Evolutionary conservation across 1,140 invertebrate genomes (phyloP), one percentile per base, ranked within the genome.

Genomic region (Drosophila virilis): DNA sequence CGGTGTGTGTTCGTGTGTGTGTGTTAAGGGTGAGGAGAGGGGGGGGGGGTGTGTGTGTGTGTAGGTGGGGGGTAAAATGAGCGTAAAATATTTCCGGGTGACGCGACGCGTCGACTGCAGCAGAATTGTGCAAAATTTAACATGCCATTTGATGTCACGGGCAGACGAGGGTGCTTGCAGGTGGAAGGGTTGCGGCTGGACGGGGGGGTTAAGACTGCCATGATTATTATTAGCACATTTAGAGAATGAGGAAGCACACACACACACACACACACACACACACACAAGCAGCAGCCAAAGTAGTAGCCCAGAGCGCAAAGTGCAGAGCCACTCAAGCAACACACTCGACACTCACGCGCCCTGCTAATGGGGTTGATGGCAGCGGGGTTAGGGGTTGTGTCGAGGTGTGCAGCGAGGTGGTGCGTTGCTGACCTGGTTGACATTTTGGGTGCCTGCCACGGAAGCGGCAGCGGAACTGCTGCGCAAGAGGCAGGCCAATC

Each of bases 191-290:
- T 9, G 8, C 7, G 28, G n/a, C 28, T 9, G 8, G 40, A 5
- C 22, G 6, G 22, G 61, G 9, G 8, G 55, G 35, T 12, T 13
- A 38, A 58, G 66, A 50, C 78, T 64, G 77, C 80, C 82, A 88
- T 88, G 84, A 89, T 88, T 88, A 89, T 83, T 88, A 88, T 88
- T 88, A 82, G 83, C 83, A 88, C 83, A 86, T 86, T 86, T 33
- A 88, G 79, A 78, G 75, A 46, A 68, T 28, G 22, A 28, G 22
- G 22, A 28, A 28, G 22, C 22, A 51, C 15, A 54, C 17, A 43
- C 37, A 67, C 38, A 22, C 22, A 6, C 37, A 43, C 17, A 13
- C 13, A n/a, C 55, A 51, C 22, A 28, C 22, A 5, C 37, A 38
- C 17, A 10, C 13, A n/a, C 48, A 67, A 58, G 68, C 8, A 37